These are phyloP conservation scores for Trachurus trachurus DNA, from an alignment of 2,797 vertebrate genomes.

Conservation along the genomic window DNA sequence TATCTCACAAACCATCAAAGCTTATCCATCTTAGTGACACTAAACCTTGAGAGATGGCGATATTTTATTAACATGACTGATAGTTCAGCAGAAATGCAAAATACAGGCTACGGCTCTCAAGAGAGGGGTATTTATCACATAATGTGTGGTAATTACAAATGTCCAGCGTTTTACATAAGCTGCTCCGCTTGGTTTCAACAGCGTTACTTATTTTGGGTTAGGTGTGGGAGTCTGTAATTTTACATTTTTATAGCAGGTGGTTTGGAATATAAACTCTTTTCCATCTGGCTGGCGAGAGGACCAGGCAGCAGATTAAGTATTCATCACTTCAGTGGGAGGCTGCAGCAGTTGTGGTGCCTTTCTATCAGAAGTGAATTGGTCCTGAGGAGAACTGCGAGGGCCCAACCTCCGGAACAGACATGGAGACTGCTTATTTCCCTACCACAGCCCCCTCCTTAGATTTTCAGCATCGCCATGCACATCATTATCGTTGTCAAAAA, in stretches of 20 bases:
- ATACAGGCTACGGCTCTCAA: conserved; percentile 10
- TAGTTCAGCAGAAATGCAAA: conserved; percentile 28
- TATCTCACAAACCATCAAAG: conserved; percentile 80
- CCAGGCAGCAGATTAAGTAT: conserved; percentile 49
- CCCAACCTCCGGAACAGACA: conserved; percentile 40
- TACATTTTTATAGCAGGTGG: not conserved
- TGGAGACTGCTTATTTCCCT: conserved; percentile 58
- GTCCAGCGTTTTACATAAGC: not conserved
- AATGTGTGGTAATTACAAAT: not conserved
- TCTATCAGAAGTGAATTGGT: conserved; percentile 50
- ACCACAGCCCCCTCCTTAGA: conserved; percentile 49
- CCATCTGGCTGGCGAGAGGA: conserved; percentile 20
- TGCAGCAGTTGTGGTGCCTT: conserved; percentile 41
- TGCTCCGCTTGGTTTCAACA: not conserved
- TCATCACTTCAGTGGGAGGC: conserved; percentile 52
- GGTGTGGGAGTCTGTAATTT: not conserved
- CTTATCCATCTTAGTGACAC: conserved; percentile 85
- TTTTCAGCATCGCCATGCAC: conserved; percentile 71
- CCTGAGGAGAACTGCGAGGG: conserved; percentile 50
- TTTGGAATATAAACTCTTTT: not conserved
- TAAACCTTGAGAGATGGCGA: conserved; percentile 62
- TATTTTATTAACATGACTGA: conserved; percentile 70
- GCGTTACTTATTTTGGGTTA: not conserved
- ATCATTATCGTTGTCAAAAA: conserved; percentile 83
- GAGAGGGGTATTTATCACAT: conserved; percentile 13